These are phyloP conservation scores for Glaucidium brasilianum DNA, from an alignment of 2,113 vertebrate species.

Conservation along the genomic window DNA sequence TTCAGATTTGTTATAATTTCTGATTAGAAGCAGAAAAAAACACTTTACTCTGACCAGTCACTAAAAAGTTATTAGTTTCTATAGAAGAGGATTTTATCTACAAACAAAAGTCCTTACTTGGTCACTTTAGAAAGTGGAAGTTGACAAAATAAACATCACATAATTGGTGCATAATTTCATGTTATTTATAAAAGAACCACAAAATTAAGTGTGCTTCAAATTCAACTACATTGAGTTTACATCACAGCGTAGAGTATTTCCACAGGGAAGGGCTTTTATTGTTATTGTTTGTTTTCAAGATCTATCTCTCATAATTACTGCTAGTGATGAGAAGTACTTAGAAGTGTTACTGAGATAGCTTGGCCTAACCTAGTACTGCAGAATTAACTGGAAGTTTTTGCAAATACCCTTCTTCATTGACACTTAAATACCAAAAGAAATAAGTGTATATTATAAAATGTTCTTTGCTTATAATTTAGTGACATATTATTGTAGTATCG, in stretches of 20 bases:
- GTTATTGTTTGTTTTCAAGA: background rate
- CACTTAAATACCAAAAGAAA: background rate
- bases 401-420: background rate
- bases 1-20: background rate
- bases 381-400: background rate
- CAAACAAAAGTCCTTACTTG: background rate
- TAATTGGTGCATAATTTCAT: slow-evolving; percentile 13
- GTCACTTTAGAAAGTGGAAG: background rate
- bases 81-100: background rate
- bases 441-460: background rate
- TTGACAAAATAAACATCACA: slow-evolving; percentile 43
- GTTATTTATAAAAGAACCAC: slow-evolving; percentile 36
- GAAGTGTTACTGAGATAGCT: background rate
- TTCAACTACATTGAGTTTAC: background rate
- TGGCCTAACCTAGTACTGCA: background rate
- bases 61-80: background rate
- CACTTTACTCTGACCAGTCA: background rate
- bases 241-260: background rate
- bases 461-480: background rate
- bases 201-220: background rate
- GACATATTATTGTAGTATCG: background rate
- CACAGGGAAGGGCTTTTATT: background rate
- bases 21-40: background rate
- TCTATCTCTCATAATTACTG: background rate
- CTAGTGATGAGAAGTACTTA: background rate